Percentiles rank a stretch among this genome's conserved stretches.
Conservation (phyloP, 37 sponge, comb jelly and placozoan species). For the Haliclona indistincta region DNA sequence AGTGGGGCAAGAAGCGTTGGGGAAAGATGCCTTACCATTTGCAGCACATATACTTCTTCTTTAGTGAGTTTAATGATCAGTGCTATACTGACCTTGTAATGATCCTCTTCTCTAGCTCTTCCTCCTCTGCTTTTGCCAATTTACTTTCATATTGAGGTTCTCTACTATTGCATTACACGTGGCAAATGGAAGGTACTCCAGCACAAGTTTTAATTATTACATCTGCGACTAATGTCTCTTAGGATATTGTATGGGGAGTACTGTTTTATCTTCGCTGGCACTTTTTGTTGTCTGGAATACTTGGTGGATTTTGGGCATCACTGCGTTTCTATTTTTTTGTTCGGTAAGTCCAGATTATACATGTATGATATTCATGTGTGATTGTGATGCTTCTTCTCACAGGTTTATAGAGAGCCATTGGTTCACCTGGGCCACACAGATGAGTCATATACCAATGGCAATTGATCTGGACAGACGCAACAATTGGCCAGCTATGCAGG, state of each 20-base stretch:
- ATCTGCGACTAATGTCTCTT: not conserved
- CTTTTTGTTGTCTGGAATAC: conserved; percentile 38
- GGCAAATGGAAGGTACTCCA: conserved; percentile 51
- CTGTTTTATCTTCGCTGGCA: conserved; percentile 44
- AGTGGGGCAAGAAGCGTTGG: conserved; percentile 74
- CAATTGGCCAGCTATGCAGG: conserved; percentile 76
- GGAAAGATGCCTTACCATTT: conserved; percentile 62
- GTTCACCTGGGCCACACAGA: conserved; percentile 87
- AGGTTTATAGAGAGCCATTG: conserved; percentile 86
- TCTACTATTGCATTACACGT: conserved; percentile 42
- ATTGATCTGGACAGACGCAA: conserved; percentile 59
- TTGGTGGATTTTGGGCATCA: conserved; percentile 70
- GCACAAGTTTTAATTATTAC: no score
- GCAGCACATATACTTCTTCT: conserved; percentile 82
- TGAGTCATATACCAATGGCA: conserved; percentile 80
- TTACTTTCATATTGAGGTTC: conserved; percentile 81
- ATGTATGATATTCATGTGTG: not conserved
- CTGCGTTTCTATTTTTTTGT: not conserved
- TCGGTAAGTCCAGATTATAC: not conserved
- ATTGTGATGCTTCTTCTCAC: not conserved
- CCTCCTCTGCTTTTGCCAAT: conserved; percentile 82
- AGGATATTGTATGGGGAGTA: conserved; percentile 51
- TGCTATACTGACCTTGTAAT: not conserved
- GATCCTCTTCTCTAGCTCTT: conserved; percentile 33
- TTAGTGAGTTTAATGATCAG: conserved; percentile 34